phyloP scores from a whole-genome alignment of 2,797 vertebrate genomes.

The Gila robusta region DNA sequence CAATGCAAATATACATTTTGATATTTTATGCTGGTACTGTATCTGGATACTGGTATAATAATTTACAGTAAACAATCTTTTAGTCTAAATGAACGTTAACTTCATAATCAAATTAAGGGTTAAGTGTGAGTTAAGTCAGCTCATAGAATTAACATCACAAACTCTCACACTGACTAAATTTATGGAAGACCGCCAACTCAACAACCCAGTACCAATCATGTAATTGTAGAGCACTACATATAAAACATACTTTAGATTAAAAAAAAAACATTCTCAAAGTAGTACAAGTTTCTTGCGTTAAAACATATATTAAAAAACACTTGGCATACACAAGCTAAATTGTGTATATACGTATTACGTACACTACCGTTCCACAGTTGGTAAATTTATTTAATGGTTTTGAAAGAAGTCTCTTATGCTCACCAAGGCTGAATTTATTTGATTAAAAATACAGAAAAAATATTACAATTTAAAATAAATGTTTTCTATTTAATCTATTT shows the following conservation, averaged over 20 bases:
- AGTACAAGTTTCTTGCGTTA: background rate
- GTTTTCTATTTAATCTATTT: background rate
- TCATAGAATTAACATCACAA: background rate
- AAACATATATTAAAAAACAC: too few relatives aligned
- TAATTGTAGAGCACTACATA: background rate
- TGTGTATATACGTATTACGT: too few relatives aligned
- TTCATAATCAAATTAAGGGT: background rate
- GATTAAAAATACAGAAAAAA: background rate
- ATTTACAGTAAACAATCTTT: background rate
- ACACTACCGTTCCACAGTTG: too few relatives aligned
- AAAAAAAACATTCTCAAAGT: background rate
- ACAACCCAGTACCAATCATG: background rate
- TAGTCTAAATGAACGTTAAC: background rate
- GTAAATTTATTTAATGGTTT: background rate
- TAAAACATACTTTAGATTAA: background rate
- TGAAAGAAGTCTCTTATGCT: background rate
- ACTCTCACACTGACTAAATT: background rate
- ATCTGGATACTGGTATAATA: background rate
- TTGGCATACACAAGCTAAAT: too few relatives aligned
- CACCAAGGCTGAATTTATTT: slow-evolving; percentile 4
- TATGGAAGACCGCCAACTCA: background rate
- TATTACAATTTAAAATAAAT: background rate
- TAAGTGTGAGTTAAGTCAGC: background rate
- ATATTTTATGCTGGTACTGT: background rate
- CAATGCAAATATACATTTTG: background rate